These are phyloP conservation scores for Archegozetes longisetosus DNA, from an alignment of 1,140 invertebrate species.

Conservation along the genomic window DNA sequence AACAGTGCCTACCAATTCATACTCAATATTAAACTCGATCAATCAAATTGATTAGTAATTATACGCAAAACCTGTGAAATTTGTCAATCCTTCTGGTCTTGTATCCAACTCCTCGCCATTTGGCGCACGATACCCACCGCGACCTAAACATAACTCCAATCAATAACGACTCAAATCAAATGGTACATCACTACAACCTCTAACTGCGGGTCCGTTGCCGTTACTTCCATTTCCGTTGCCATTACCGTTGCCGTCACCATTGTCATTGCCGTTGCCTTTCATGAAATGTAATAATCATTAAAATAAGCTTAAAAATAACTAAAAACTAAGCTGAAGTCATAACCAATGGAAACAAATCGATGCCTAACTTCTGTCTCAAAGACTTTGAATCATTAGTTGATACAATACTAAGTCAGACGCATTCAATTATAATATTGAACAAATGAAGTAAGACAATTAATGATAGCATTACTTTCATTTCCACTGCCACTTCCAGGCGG, in stretches of 20 bases:
- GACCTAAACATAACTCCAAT: neutral
- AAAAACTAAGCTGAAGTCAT: too few relatives aligned
- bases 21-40: neutral
- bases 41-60: neutral
- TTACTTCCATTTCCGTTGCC: neutral
- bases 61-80: neutral
- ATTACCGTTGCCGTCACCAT: neutral
- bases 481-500: neutral
- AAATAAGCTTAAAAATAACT: too few relatives aligned
- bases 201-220: neutral
- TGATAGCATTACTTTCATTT: neutral
- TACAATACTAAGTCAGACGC: too few relatives aligned
- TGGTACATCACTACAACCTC: neutral
- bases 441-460: too few relatives aligned
- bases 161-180: neutral
- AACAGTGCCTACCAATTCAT: neutral
- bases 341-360: too few relatives aligned
- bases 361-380: too few relatives aligned
- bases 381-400: too few relatives aligned
- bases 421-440: too few relatives aligned
- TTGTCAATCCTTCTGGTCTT: neutral
- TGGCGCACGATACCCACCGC: neutral
- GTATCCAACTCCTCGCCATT: neutral
- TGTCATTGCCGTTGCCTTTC: neutral
- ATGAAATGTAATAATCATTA: too few relatives aligned